Percentiles rank a stretch among this genome's conserved stretches.
Conservation (phyloP, 2,113 vertebrate species). For the Sinocyclocheilus anshuiensis region DNA sequence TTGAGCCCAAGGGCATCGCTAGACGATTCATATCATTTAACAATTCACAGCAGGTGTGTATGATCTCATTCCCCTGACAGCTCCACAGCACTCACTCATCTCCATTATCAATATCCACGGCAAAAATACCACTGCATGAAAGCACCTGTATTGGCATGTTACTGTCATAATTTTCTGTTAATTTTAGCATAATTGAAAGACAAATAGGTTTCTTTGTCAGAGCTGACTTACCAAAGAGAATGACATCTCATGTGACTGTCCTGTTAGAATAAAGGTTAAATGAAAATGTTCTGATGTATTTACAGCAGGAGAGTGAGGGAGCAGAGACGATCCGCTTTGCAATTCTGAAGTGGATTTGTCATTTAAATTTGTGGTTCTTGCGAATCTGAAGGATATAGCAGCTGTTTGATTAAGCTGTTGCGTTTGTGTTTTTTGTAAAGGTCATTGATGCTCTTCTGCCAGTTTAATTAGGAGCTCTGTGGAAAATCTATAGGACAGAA, state of each 20-base stretch:
- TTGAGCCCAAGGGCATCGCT: not conserved
- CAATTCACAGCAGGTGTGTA: not conserved
- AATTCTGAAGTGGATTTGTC: not conserved
- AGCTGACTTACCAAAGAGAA: not conserved
- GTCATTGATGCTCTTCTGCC: not conserved
- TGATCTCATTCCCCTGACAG: not conserved
- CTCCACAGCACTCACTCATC: not conserved
- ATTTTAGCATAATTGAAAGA: not conserved
- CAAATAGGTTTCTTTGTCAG: not conserved
- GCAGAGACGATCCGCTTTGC: not conserved
- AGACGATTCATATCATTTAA: not conserved
- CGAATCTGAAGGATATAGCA: not conserved
- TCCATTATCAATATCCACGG: not conserved
- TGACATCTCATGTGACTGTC: not conserved
- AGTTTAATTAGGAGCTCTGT: not conserved
- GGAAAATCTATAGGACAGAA: not conserved
- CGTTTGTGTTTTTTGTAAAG: not conserved
- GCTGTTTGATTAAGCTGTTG: not conserved
- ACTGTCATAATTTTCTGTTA: too few species aligned
- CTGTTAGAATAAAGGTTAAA: conserved; percentile 9
- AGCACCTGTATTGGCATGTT: too few species aligned
- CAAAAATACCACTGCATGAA: not conserved
- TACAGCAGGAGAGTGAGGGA: not conserved
- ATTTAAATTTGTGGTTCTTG: not conserved
- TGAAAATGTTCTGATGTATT: not conserved